Base-by-base conservation (phyloP, 2,113 vertebrate genomes). In the Corythoichthys haematopterus region DNA sequence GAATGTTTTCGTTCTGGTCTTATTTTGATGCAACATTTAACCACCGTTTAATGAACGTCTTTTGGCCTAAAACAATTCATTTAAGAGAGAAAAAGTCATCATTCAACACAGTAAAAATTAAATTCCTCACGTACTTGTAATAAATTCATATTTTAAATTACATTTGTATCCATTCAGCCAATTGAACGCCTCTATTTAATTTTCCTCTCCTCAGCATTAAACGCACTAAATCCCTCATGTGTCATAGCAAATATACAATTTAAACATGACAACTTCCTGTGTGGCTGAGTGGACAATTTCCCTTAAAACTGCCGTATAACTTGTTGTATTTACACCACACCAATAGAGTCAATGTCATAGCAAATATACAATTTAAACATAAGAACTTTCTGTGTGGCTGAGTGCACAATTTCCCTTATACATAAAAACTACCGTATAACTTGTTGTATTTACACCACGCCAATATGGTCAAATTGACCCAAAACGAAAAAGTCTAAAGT, bases 301-400 rank as follows among this genome's bases (percentile, higher is more conserved):
- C 80, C 86, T 74, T 86, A 65, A 85, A 90, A 89, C 77, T 88
- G 94, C 92, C 94, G 94, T 92, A 93, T 94, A 94, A 93, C 92
- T 94, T 93, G 91, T 93, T 93, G 91, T 91, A 94, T 94, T 95
- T 94, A 95, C 88, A 80, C 91, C 82, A 88, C 84, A 94, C 92
- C n/a, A 35, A 94, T 43, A 43, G 92, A 93, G 89, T 86, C 74
- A 88, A 80, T 52, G 9, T 8, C 2, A 52, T 91, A 28, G 20
- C 20, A 28, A 28, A 28, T 28, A 28, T 28, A 28, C 20, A 28
- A 28, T 28, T 28, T 28, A 28, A 28, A 28, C 20, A 28, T 28
- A 1, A 28, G 20, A 28, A 28, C 20, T 28, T 28, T 28, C 20
- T 28, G 20, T 28, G 81, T 94, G 93, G 92, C 92, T 94, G 94